Percentiles rank a stretch among this genome's conserved stretches.
Conservation (phyloP, 1,140 invertebrate species). For the Epicauta chinensis region DNA sequence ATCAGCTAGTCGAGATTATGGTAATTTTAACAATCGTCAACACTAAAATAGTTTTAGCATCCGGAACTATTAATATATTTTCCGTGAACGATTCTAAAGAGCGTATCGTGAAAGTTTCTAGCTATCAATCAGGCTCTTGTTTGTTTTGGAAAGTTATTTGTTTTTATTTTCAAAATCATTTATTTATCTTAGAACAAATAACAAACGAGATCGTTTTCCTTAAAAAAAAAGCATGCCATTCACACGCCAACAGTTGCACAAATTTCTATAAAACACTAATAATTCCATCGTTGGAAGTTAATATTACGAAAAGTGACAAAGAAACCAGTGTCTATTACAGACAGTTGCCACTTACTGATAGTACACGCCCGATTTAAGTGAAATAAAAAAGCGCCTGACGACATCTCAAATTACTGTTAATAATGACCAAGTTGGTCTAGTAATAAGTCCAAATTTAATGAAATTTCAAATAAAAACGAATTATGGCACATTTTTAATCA, state of each 20-base stretch:
- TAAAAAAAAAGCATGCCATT: conserved; percentile 19
- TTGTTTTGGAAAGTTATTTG: too few species aligned
- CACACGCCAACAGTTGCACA: conserved; percentile 22
- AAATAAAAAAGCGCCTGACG: conserved; percentile 19
- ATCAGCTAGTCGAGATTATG: too few species aligned
- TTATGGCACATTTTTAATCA: too few species aligned
- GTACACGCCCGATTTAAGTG: conserved; percentile 22
- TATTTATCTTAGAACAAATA: neutral
- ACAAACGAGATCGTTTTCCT: conserved; percentile 13
- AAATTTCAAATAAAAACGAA: conserved; percentile 7
- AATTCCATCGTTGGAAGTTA: conserved; percentile 26
- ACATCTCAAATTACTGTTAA: conserved; percentile 24
- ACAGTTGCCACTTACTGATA: conserved; percentile 28
- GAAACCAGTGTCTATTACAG: conserved; percentile 22
- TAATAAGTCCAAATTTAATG: conserved; percentile 26
- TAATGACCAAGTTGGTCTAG: conserved; percentile 14
- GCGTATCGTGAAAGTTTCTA: neutral
- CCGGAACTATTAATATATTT: too few species aligned
- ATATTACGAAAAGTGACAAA: conserved; percentile 31
- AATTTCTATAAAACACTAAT: conserved; percentile 27
- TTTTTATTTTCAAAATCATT: too few species aligned
- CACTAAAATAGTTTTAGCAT: too few species aligned
- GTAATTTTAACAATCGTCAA: too few species aligned
- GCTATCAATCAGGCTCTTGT: neutral
- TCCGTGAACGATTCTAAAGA: neutral